phyloP scores from a whole-genome alignment of 2,888 invertebrate genomes.

The Andrena camellia region DNA sequence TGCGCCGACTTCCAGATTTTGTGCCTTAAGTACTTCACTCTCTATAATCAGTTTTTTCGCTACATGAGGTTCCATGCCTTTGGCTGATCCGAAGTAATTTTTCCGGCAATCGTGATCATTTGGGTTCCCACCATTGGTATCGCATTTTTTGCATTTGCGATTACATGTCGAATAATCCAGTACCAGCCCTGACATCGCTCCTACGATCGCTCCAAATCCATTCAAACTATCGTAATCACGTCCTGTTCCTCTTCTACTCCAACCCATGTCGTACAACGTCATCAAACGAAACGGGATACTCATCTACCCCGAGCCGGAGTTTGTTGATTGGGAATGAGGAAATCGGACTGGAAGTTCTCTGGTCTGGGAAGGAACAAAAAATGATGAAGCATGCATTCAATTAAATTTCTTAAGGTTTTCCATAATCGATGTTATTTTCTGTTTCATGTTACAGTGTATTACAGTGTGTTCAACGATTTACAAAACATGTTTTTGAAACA shows the following conservation, averaged over 20 bases:
- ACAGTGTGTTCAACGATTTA: too few relatives aligned
- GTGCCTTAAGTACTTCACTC: slow-evolving; percentile 56
- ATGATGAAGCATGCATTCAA: too few relatives aligned
- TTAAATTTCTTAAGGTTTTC: too few relatives aligned
- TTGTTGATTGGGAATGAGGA: too few relatives aligned
- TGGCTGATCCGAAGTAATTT: slow-evolving; percentile 71
- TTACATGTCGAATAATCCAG: slow-evolving; percentile 70
- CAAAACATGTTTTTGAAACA: too few relatives aligned
- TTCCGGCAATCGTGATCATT: slow-evolving; percentile 66
- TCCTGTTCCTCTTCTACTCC: slow-evolving; percentile 68
- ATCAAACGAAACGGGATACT: slow-evolving; percentile 15
- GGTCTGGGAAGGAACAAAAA: too few relatives aligned
- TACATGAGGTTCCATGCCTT: slow-evolving; percentile 73
- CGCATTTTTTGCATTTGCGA: slow-evolving; percentile 69
- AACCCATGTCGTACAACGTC: slow-evolving; percentile 67
- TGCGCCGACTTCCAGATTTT: slow-evolving; percentile 63
- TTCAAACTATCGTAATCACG: slow-evolving; percentile 69
- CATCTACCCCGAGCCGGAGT: too few relatives aligned
- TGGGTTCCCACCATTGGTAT: slow-evolving; percentile 40
- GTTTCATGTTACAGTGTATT: too few relatives aligned
- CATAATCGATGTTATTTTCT: too few relatives aligned
- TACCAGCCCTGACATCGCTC: slow-evolving; percentile 49
- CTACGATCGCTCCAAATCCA: slow-evolving; percentile 67
- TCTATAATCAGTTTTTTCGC: slow-evolving; percentile 51
- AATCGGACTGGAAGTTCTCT: too few relatives aligned